These are phyloP conservation scores for Podiceps cristatus DNA, from an alignment of 2,113 vertebrate genomes.

Conservation along the genomic window DNA sequence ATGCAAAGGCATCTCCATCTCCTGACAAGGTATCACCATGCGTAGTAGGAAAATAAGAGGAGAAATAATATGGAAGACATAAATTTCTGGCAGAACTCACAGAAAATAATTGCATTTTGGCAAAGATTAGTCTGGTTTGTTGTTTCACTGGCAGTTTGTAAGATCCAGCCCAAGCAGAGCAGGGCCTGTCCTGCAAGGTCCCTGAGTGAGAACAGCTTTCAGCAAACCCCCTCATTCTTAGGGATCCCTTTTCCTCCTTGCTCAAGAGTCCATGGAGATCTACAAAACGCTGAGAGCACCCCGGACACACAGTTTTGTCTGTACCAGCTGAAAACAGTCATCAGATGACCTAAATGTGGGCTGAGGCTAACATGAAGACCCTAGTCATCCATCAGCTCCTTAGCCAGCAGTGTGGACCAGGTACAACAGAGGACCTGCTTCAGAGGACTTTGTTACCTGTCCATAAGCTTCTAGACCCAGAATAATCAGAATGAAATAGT, in stretches of 20 bases:
- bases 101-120: neutral
- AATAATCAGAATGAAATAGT: neutral
- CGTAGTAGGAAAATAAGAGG: neutral
- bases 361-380: neutral
- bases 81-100: neutral
- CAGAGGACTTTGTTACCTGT: neutral
- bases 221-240: neutral
- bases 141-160: neutral
- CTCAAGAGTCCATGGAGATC: neutral
- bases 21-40: neutral
- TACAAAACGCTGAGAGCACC: neutral
- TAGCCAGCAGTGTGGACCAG: neutral
- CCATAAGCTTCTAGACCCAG: neutral
- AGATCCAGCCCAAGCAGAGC: neutral
- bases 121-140: neutral
- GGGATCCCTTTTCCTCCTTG: neutral
- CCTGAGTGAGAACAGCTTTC: neutral
- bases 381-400: neutral
- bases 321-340: neutral
- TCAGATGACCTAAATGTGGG: neutral
- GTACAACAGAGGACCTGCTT: neutral
- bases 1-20: neutral
- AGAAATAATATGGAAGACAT: constrained; percentile 19
- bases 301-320: neutral
- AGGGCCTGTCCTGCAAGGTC: neutral